Conservation (phyloP, 2,888 invertebrate species). For the Apoderus coryli region DNA sequence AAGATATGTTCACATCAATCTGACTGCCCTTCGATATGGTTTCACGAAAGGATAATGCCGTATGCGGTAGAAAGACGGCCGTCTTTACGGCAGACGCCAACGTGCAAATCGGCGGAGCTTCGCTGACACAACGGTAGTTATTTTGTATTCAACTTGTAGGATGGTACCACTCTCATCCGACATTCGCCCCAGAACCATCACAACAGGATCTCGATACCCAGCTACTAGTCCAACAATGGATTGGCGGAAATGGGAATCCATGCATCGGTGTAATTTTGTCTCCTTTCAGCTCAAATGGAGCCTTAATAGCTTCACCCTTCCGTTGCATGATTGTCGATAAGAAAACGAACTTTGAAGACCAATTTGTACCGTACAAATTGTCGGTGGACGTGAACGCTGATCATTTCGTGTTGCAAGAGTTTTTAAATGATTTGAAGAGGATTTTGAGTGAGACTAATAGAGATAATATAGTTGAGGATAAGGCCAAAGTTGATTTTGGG, state of each 20-base stretch:
- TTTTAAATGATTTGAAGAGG: conserved; percentile 31
- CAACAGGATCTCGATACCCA: conserved; percentile 53
- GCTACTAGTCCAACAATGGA: conserved; percentile 41
- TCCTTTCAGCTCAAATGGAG: conserved; percentile 43
- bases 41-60: too few species aligned
- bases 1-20: too few species aligned
- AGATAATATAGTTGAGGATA: too few species aligned
- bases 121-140: too few species aligned
- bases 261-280: conserved; percentile 51
- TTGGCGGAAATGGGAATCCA: conserved; percentile 38
- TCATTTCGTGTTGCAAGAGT: conserved; percentile 25
- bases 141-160: conserved; percentile 35
- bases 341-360: conserved; percentile 27
- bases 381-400: conserved; percentile 34
- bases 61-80: too few species aligned
- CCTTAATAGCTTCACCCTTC: conserved; percentile 39
- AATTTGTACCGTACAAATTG: conserved; percentile 38
- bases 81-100: too few species aligned
- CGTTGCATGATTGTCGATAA: conserved; percentile 38
- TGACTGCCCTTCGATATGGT: too few species aligned
- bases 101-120: too few species aligned
- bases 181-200: conserved; percentile 55
- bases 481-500: conserved; percentile 28
- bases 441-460: conserved; percentile 25
- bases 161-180: conserved; percentile 70